These are phyloP conservation scores for Saguinus imperator DNA, from an alignment of 2,113 vertebrate species.

Conservation along the genomic window DNA sequence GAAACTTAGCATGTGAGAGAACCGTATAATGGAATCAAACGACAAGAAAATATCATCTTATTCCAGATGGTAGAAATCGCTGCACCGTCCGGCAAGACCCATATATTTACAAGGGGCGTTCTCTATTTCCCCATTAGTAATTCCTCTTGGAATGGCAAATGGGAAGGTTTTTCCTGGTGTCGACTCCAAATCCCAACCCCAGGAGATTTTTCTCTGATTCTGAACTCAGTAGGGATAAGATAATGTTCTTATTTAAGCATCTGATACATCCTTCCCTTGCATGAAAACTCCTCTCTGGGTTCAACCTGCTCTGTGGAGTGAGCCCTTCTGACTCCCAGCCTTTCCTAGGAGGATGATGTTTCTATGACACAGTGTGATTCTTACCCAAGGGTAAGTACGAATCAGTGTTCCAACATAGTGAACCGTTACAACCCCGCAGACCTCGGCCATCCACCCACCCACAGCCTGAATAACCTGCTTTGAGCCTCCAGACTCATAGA, in stretches of 20 bases:
- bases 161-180: not conserved
- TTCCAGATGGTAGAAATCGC: not conserved
- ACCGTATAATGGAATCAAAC: not conserved
- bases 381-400: not conserved
- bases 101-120: not conserved
- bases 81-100: not conserved
- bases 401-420: not conserved
- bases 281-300: not conserved
- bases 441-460: not conserved
- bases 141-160: not conserved
- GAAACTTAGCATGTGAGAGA: not conserved
- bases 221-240: not conserved
- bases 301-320: not conserved
- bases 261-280: not conserved
- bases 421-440: not conserved
- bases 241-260: not conserved
- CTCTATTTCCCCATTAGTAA: not conserved
- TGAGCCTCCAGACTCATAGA: not conserved
- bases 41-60: not conserved
- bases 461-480: not conserved
- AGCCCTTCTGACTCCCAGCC: not conserved
- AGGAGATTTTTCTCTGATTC: not conserved
- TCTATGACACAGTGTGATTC: not conserved
- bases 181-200: not conserved
- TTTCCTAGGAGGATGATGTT: not conserved